Evolutionary conservation across 2,888 invertebrate species (phyloP), one percentile per base, ranked within the genome.

Genomic region (Lomographa bimaculata): DNA sequence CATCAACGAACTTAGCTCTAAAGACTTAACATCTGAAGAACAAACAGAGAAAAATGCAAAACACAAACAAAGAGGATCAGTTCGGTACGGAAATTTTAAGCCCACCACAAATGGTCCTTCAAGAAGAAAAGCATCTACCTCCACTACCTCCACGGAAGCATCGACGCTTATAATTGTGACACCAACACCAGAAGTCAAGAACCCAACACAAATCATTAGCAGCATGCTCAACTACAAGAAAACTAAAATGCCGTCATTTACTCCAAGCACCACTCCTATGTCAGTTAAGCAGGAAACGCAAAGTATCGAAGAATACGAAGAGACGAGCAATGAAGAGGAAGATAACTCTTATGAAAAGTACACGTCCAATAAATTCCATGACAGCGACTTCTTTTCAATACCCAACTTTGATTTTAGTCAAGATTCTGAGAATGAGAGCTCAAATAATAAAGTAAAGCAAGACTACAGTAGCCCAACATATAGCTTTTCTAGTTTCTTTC

Each of bases 361-460:
- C 43, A 79, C 87, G 18, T 86, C 91, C 5, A 76, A 78, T 14
- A 90, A 90, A 52, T 90, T 89, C 54, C 86, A 89, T 50, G 89
- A 89, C 43, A 89, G 83, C 50, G 34, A 35, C 17, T 91, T 90
- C 43, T 91, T 89, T 53, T 86, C 86, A 2, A 71, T 90, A 50
- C 85, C 91, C 2, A 76, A 77, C 36, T 89, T 66, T 49, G 68
- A 71, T 32, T 71, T 64, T 37, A 60, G 51, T 23, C 60, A 65
- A 30, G 75, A 75, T 33, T 64, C 68, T 8, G 62, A 67, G 17
- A 66, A 63, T 30, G 65, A 68, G 14, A 68, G 63, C 29, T 67
- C 74, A 1, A 68, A 75, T 28, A 77, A 78, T 45, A 80, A 75
- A 59, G 57, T 63, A 1, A 78, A 75, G 44, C 66, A 76, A 32